These are phyloP conservation scores for Ypsolopha sequella DNA, from an alignment of 2,888 invertebrate genomes.

Conservation along the genomic window DNA sequence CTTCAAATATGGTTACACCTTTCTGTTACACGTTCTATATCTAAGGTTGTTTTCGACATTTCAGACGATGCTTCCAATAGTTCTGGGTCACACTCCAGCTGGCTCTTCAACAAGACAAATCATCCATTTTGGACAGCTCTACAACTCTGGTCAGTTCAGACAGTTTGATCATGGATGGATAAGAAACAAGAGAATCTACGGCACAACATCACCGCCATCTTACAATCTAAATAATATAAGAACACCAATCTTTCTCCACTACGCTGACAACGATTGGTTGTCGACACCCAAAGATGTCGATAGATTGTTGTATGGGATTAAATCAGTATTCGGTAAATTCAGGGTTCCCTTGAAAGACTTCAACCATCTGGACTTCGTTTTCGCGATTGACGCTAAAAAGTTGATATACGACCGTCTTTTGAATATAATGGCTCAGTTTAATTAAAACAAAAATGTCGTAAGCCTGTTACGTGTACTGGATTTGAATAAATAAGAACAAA, in stretches of 20 bases:
- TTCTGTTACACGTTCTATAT: too few species aligned
- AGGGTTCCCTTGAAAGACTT: conserved; percentile 53
- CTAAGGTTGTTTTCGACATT: conserved; percentile 13
- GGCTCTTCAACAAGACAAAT: conserved; percentile 60
- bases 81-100: conserved; percentile 62
- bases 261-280: conserved; percentile 64
- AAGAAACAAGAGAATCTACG: conserved; percentile 51
- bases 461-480: too few species aligned
- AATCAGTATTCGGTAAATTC: conserved; percentile 52
- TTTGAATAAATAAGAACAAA: too few species aligned
- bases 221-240: conserved; percentile 55
- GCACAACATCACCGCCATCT: conserved; percentile 55
- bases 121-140: conserved; percentile 62
- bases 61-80: conserved; percentile 64
- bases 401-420: conserved; percentile 69
- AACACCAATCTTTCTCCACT: conserved; percentile 61
- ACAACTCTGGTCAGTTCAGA: conserved; percentile 52
- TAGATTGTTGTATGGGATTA: conserved; percentile 42
- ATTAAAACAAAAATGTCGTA: conserved; percentile 15
- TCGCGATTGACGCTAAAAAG: conserved; percentile 66
- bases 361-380: conserved; percentile 72
- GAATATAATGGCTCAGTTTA: conserved; percentile 49
- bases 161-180: conserved; percentile 62
- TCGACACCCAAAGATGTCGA: conserved; percentile 55
- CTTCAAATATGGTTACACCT: too few species aligned